Percentiles rank a stretch among this genome's conserved stretches.
phyloP scores from a whole-genome alignment of 2,113 vertebrate genomes.

The Tetraodon nigroviridis region DNA sequence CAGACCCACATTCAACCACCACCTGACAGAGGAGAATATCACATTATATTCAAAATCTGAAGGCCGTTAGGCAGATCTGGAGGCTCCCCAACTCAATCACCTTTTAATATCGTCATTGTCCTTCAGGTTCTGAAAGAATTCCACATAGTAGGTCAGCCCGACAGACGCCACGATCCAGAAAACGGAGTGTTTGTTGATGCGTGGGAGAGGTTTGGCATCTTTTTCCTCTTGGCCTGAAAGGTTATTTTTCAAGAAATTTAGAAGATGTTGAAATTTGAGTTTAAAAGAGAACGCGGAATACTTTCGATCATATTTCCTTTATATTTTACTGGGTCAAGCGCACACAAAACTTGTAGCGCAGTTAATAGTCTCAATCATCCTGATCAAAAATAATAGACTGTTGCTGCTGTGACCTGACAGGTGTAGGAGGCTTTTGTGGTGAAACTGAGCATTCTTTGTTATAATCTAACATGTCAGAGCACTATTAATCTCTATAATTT shows the following conservation, averaged over 20 bases:
- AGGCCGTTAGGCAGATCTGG: neutral
- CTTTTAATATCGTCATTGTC: slow-evolving; percentile 80
- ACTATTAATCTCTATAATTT: slow-evolving; percentile 61
- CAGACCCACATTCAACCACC: slow-evolving; percentile 84
- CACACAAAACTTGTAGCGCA: neutral
- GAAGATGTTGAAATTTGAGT: neutral
- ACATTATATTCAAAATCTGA: neutral
- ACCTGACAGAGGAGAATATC: slow-evolving; percentile 57
- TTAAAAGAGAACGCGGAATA: neutral
- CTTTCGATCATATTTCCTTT: neutral
- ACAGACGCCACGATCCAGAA: slow-evolving; percentile 91
- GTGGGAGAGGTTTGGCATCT: slow-evolving; percentile 78
- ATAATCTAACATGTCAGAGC: slow-evolving; percentile 46
- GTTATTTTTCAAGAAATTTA: neutral
- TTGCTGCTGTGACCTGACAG: no score
- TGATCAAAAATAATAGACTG: neutral
- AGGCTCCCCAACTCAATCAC: slow-evolving; percentile 58
- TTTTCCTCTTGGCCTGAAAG: slow-evolving; percentile 75
- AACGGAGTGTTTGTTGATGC: slow-evolving; percentile 86
- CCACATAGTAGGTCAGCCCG: slow-evolving; percentile 86
- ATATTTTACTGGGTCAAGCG: no score
- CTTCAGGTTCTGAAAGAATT: slow-evolving; percentile 82
- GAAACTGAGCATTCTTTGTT: slow-evolving; percentile 36
- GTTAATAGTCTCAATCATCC: no score
- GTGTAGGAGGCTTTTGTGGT: slow-evolving; percentile 13